Evolutionary conservation across 2,797 vertebrate species (phyloP).

Genomic region (Pseudocheirus occidentalis): DNA sequence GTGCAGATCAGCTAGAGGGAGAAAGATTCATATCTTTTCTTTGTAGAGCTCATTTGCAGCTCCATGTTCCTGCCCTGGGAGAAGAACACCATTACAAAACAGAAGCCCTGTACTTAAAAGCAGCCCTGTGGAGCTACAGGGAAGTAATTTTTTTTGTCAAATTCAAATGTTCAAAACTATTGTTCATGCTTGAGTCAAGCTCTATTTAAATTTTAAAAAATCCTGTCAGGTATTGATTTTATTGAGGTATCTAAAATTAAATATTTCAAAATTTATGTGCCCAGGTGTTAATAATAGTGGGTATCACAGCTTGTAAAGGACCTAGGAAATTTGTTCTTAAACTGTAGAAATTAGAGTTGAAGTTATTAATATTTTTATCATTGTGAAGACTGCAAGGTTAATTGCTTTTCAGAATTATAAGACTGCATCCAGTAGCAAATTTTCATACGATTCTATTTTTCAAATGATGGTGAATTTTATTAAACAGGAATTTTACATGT

Average conservation of each 20-base stretch:
- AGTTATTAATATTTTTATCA: slow-evolving; percentile 52
- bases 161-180: not conserved
- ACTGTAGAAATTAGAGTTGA: slow-evolving; percentile 18
- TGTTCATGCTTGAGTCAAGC: not conserved
- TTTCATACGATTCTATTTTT: slow-evolving; percentile 44
- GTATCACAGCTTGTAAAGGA: slow-evolving; percentile 30
- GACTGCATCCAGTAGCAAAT: not conserved
- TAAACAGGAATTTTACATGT: not conserved
- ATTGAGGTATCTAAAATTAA: slow-evolving; percentile 52
- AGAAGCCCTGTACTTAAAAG: not conserved
- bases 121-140: not conserved
- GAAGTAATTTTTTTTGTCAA: not conserved
- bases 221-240: slow-evolving; percentile 37
- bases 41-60: slow-evolving; percentile 44
- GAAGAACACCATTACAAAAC: slow-evolving; percentile 28
- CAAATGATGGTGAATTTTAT: slow-evolving; percentile 17
- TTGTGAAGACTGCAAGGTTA: slow-evolving; percentile 53
- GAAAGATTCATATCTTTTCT: slow-evolving; percentile 22
- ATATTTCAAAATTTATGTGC: slow-evolving; percentile 52
- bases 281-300: slow-evolving; percentile 29
- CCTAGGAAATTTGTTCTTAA: slow-evolving; percentile 37
- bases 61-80: slow-evolving; percentile 3
- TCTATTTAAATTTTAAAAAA: slow-evolving; percentile 45
- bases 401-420: slow-evolving; percentile 49
- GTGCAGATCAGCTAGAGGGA: not conserved